phyloP scores from a whole-genome alignment of 2,888 invertebrate genomes.

The Halocaridina rubra region DNA sequence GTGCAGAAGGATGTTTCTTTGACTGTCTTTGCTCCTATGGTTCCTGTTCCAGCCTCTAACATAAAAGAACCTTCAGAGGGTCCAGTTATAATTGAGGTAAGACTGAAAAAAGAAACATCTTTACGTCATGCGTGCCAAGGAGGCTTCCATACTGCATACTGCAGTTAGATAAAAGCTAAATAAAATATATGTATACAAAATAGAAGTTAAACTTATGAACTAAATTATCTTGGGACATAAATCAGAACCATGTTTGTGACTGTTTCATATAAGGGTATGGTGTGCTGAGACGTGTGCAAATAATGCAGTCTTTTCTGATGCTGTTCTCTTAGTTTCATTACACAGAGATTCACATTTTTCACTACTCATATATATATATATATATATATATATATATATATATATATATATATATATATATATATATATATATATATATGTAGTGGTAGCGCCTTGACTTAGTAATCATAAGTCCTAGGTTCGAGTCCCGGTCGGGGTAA shows the following conservation, averaged over 20 bases:
- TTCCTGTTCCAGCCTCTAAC: slow-evolving; percentile 29
- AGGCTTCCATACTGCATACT: not conserved
- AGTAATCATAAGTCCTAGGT: too few relatives aligned
- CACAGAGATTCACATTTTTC: too few relatives aligned
- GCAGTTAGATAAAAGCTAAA: not conserved
- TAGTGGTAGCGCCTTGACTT: too few relatives aligned
- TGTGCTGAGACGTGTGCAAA: too few relatives aligned
- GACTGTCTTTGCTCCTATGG: slow-evolving; percentile 34
- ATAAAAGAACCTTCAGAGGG: not conserved
- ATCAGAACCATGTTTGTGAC: not conserved
- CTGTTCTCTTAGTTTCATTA: too few relatives aligned
- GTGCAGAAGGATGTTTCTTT: slow-evolving; percentile 6
- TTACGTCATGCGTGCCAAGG: not conserved
- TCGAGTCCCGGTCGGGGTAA: too few relatives aligned
- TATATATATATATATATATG: too few relatives aligned
- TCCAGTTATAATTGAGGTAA: slow-evolving; percentile 4
- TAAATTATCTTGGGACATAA: not conserved
- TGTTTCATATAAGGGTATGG: too few relatives aligned
- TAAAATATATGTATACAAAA: not conserved
- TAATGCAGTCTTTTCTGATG: too few relatives aligned
- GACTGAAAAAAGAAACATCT: not conserved
- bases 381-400: too few relatives aligned
- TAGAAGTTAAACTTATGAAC: not conserved
- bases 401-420: too few relatives aligned
- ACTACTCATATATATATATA: too few relatives aligned